phyloP scores from a whole-genome alignment of 2,797 vertebrate genomes.

The Acanthurus leucopareius region DNA sequence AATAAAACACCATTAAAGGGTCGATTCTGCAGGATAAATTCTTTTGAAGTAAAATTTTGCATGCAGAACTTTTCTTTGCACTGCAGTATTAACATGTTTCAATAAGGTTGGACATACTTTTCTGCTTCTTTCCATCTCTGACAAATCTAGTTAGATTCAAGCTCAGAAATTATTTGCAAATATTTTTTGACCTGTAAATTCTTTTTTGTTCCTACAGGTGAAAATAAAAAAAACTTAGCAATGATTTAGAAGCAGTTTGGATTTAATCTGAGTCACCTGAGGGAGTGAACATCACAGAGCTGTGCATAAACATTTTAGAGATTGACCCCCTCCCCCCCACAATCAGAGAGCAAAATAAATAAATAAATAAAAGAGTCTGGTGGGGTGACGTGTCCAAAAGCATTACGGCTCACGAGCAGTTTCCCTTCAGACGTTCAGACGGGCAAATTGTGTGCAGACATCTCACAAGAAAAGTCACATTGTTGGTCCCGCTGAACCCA shows the following conservation, averaged over 20 bases:
- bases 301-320: slow-evolving; percentile 79
- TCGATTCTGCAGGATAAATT: too few relatives aligned
- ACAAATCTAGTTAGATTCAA: slow-evolving; percentile 13
- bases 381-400: slow-evolving; percentile 57
- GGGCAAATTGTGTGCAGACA: slow-evolving; percentile 49
- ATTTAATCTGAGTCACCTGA: slow-evolving; percentile 54
- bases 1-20: not conserved
- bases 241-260: slow-evolving; percentile 58
- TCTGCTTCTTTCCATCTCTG: not conserved
- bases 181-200: slow-evolving; percentile 6
- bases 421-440: slow-evolving; percentile 52
- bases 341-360: too few relatives aligned
- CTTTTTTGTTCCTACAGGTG: slow-evolving; percentile 34
- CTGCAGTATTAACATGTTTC: too few relatives aligned
- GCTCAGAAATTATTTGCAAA: slow-evolving; percentile 14
- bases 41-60: not conserved
- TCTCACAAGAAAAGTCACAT: slow-evolving; percentile 2
- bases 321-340: slow-evolving; percentile 74
- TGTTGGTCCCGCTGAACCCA: not conserved
- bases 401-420: slow-evolving; percentile 62
- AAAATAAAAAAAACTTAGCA: slow-evolving; percentile 65
- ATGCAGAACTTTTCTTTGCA: not conserved
- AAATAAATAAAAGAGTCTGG: slow-evolving; percentile 41
- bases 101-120: not conserved
- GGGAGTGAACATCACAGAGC: slow-evolving; percentile 69